These are phyloP conservation scores for Plebejus argus DNA, from an alignment of 2,888 invertebrate species.

Conservation along the genomic window DNA sequence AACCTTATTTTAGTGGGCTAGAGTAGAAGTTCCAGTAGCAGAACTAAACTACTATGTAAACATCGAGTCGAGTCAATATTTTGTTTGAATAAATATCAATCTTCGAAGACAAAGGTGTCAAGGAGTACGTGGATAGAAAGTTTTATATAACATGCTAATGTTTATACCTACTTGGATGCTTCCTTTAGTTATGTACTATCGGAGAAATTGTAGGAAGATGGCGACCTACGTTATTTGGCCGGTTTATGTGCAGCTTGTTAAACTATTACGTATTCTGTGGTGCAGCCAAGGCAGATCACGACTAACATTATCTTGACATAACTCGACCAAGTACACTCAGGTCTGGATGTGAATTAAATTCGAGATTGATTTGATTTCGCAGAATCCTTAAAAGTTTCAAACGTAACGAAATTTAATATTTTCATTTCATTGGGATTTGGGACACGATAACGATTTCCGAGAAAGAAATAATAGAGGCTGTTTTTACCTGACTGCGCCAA, in stretches of 20 bases:
- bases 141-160: conserved; percentile 9
- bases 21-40: conserved; percentile 4
- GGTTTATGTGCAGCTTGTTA: no score
- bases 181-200: background rate
- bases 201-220: background rate
- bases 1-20: background rate
- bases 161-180: background rate
- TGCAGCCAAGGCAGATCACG: no score
- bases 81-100: conserved; percentile 30
- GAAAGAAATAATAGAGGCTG: background rate
- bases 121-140: conserved; percentile 21
- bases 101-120: conserved; percentile 30
- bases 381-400: background rate
- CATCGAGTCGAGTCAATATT: conserved; percentile 29
- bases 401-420: background rate
- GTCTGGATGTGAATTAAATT: background rate
- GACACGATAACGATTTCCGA: background rate
- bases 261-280: no score
- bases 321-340: no score
- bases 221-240: no score
- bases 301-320: no score
- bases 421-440: background rate
- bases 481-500: background rate
- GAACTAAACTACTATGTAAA: conserved; percentile 23
- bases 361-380: background rate